Evolutionary conservation across 2,888 invertebrate species (phyloP).

Genomic region (Smittia sp.): DNA sequence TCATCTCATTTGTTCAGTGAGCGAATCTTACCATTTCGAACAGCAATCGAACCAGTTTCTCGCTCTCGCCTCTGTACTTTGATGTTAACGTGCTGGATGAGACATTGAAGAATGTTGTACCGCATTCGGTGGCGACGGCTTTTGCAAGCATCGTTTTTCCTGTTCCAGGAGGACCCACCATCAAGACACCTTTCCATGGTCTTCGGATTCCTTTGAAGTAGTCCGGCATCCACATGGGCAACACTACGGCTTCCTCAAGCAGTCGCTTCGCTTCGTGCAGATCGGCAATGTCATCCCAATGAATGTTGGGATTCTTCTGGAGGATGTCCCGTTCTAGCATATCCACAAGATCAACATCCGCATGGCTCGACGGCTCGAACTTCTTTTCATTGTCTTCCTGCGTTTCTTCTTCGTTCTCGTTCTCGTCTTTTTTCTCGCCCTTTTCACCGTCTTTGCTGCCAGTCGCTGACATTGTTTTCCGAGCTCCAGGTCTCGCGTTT

Average conservation of each 20-base stretch:
- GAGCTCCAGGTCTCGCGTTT: slow-evolving; percentile 31
- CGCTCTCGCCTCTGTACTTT: slow-evolving; percentile 98
- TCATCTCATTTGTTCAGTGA: neutral
- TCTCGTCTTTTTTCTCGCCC: slow-evolving; percentile 62
- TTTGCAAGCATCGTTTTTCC: slow-evolving; percentile 97
- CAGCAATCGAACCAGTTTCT: slow-evolving; percentile 91
- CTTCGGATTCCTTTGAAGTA: slow-evolving; percentile 95
- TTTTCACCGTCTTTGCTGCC: slow-evolving; percentile 48
- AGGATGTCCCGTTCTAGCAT: slow-evolving; percentile 94
- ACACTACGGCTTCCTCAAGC: slow-evolving; percentile 93
- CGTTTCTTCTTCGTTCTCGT: slow-evolving; percentile 57
- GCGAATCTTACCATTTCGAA: slow-evolving; percentile 78
- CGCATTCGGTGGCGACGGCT: slow-evolving; percentile 97
- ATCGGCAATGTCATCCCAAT: slow-evolving; percentile 93
- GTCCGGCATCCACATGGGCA: slow-evolving; percentile 97
- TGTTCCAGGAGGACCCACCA: slow-evolving; percentile 86
- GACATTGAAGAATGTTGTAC: slow-evolving; percentile 96
- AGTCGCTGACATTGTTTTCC: slow-evolving; percentile 30
- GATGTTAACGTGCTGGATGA: slow-evolving; percentile 96
- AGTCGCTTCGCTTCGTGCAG: slow-evolving; percentile 83
- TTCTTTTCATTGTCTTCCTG: slow-evolving; percentile 69
- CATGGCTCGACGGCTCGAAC: slow-evolving; percentile 76
- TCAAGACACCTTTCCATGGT: slow-evolving; percentile 94
- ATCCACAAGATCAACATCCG: slow-evolving; percentile 90
- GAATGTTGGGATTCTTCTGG: slow-evolving; percentile 93